These are phyloP conservation scores for Mylabris sibirica DNA, from an alignment of 2,888 invertebrate species.

Conservation along the genomic window DNA sequence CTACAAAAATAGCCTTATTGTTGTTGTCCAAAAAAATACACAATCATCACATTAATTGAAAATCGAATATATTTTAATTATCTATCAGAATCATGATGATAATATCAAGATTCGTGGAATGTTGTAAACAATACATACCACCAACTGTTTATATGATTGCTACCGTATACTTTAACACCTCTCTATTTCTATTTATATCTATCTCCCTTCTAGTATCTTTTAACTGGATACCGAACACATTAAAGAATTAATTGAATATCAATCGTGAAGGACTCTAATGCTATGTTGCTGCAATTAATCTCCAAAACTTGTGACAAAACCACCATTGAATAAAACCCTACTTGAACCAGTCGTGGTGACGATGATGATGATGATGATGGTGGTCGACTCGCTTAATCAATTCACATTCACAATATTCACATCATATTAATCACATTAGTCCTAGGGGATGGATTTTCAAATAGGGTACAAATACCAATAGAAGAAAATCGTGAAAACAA, in stretches of 20 bases:
- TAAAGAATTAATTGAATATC: slow-evolving; percentile 32
- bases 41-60: slow-evolving; percentile 73
- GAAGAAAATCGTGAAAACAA: slow-evolving; percentile 15
- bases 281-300: slow-evolving; percentile 52
- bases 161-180: slow-evolving; percentile 53
- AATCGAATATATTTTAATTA: slow-evolving; percentile 73
- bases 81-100: slow-evolving; percentile 55
- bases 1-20: slow-evolving; percentile 36
- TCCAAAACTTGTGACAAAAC: slow-evolving; percentile 42
- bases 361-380: slow-evolving; percentile 11
- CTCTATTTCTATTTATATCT: slow-evolving; percentile 32
- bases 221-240: slow-evolving; percentile 18
- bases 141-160: slow-evolving; percentile 57
- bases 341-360: slow-evolving; percentile 42
- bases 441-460: slow-evolving; percentile 44
- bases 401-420: slow-evolving; percentile 55
- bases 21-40: slow-evolving; percentile 61
- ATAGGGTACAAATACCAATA: slow-evolving; percentile 40
- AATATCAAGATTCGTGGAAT: slow-evolving; percentile 52
- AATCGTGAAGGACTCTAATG: slow-evolving; percentile 37
- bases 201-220: slow-evolving; percentile 33
- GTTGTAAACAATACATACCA: slow-evolving; percentile 53
- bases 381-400: slow-evolving; percentile 50
- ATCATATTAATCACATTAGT: slow-evolving; percentile 55
- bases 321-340: slow-evolving; percentile 43